A percentile compares a stretch with the other conserved stretches of the same genome.
Evolutionary conservation across 2,888 invertebrate genomes (phyloP).

Genomic region (Hipparchia sbordonii): DNA sequence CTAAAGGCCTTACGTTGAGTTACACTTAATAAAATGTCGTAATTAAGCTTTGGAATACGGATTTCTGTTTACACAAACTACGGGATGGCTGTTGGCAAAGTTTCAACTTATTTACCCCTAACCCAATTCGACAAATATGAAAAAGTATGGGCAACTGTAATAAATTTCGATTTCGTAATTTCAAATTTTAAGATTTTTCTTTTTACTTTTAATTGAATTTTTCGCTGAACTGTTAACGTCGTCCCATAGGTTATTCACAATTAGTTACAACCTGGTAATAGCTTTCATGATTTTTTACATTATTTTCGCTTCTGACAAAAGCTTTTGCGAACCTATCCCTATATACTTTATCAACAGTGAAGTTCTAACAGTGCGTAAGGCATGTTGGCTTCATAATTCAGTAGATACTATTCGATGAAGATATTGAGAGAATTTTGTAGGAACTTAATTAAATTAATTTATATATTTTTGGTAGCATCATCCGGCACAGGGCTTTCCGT

Average conservation of each 20-base stretch:
- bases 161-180: slow-evolving; percentile 38
- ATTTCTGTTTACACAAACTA: slow-evolving; percentile 37
- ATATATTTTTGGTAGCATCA: no score
- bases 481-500: no score
- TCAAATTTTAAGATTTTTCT: slow-evolving; percentile 30
- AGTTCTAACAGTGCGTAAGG: no score
- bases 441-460: no score
- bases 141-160: slow-evolving; percentile 40
- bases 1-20: slow-evolving; percentile 35
- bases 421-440: no score
- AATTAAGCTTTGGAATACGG: slow-evolving; percentile 34
- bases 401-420: no score
- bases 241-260: neutral
- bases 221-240: slow-evolving; percentile 8
- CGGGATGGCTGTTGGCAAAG: slow-evolving; percentile 39
- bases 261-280: neutral
- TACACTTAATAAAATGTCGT: slow-evolving; percentile 39
- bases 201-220: slow-evolving; percentile 32
- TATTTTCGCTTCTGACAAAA: no score
- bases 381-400: no score
- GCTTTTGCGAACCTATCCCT: no score
- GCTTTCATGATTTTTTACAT: neutral
- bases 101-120: slow-evolving; percentile 42
- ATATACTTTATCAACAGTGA: no score
- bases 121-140: slow-evolving; percentile 41